Evolutionary conservation across 1,140 invertebrate genomes (phyloP).

Genomic region (Drosophila nasuta): DNA sequence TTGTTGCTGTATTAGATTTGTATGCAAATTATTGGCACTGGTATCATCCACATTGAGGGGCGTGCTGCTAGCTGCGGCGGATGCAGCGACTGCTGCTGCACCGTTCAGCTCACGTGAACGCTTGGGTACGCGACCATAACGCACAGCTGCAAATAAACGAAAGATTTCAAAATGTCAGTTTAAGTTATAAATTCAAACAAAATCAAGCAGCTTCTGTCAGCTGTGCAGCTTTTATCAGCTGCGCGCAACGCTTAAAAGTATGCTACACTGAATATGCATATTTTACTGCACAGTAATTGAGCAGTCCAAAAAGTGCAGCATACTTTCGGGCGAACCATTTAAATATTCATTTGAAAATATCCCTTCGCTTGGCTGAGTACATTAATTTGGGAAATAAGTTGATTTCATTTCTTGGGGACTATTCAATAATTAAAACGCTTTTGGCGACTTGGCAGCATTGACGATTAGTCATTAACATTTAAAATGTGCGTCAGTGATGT

Average conservation of each 20-base stretch:
- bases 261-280: slow-evolving; percentile 3
- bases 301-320: not conserved
- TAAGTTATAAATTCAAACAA: slow-evolving; percentile 9
- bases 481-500: slow-evolving; percentile 36
- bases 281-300: not conserved
- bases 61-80: slow-evolving; percentile 42
- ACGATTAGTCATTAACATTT: slow-evolving; percentile 9
- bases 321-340: not conserved
- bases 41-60: slow-evolving; percentile 70
- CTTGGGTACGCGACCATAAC: slow-evolving; percentile 98
- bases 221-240: not conserved
- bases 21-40: slow-evolving; percentile 57
- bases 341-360: not conserved
- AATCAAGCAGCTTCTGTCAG: not conserved
- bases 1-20: slow-evolving; percentile 54
- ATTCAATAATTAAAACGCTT: slow-evolving; percentile 15
- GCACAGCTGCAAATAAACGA: slow-evolving; percentile 90
- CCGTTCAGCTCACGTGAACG: slow-evolving; percentile 92
- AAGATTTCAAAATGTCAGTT: not conserved
- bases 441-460: slow-evolving; percentile 21
- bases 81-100: slow-evolving; percentile 71
- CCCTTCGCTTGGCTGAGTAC: not conserved
- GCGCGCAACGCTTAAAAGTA: slow-evolving; percentile 1
- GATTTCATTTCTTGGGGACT: not conserved
- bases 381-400: not conserved